Evolutionary conservation across 2,888 invertebrate species (phyloP).

Genomic region (Microchrysa polita): DNA sequence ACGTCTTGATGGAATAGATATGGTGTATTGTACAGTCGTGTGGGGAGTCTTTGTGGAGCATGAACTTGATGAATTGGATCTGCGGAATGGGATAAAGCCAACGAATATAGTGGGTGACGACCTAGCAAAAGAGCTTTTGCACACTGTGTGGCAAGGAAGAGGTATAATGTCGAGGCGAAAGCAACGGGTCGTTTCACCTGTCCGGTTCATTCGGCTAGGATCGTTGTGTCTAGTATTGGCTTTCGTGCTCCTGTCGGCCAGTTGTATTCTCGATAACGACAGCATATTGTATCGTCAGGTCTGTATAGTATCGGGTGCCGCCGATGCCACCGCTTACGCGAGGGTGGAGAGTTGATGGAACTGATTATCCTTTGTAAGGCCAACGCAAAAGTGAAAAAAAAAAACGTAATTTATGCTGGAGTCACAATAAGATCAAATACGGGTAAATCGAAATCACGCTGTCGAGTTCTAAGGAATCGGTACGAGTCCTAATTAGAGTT

Average conservation of each 20-base stretch:
- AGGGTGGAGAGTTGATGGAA: slow-evolving; percentile 36
- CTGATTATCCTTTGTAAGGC: slow-evolving; percentile 40
- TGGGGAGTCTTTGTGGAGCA: too few relatives aligned
- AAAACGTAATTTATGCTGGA: not conserved
- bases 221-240: slow-evolving; percentile 12
- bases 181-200: slow-evolving; percentile 34
- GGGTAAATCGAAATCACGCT: slow-evolving; percentile 14
- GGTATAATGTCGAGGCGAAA: not conserved
- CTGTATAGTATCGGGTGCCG: slow-evolving; percentile 24
- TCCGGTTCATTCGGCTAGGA: slow-evolving; percentile 18
- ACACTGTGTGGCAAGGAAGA: not conserved
- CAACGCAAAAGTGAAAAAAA: slow-evolving; percentile 14
- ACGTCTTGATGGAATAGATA: not conserved
- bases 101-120: slow-evolving; percentile 4
- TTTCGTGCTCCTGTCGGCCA: slow-evolving; percentile 25
- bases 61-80: not conserved
- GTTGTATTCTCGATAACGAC: slow-evolving; percentile 17
- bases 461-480: not conserved
- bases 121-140: slow-evolving; percentile 22
- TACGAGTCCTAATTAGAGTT: slow-evolving; percentile 43
- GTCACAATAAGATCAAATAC: slow-evolving; percentile 2
- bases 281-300: slow-evolving; percentile 10
- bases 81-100: not conserved
- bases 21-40: not conserved
- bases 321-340: slow-evolving; percentile 14